Evolutionary conservation across 2,797 vertebrate genomes (phyloP).

Genomic region (Lepilemur septentrionalis): DNA sequence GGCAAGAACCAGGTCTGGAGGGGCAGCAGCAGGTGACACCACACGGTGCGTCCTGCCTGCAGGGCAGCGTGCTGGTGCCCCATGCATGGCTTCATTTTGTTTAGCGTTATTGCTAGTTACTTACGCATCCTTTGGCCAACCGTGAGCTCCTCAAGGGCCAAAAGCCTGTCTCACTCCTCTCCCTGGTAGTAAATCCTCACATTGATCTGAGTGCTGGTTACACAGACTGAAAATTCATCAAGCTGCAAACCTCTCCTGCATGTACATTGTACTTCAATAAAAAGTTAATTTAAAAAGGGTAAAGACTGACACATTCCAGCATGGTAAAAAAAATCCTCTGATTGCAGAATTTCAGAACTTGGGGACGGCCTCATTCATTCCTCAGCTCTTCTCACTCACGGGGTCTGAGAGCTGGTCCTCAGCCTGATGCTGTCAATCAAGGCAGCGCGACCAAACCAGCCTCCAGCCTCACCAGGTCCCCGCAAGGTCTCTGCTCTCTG

Average conservation of each 20-base stretch:
- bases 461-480: fast-evolving
- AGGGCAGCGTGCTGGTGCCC: fast-evolving
- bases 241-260: neutral
- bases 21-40: neutral
- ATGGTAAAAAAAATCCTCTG: neutral
- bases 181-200: neutral
- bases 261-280: neutral
- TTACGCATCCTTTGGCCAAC: neutral
- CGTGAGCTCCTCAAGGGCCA: fast-evolving
- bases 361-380: too few species aligned
- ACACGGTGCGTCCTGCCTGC: fast-evolving
- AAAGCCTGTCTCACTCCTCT: neutral
- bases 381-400: neutral
- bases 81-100: fast-evolving
- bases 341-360: neutral
- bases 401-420: neutral
- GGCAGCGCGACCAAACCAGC: too few species aligned
- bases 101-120: fast-evolving
- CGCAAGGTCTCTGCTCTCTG: fast-evolving
- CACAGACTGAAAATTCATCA: neutral
- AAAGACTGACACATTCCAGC: neutral
- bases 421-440: neutral
- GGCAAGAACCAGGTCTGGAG: neutral
- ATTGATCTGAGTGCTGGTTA: neutral
- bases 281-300: neutral